A percentile compares a stretch with the other conserved stretches of the same genome.
Conservation (phyloP, 2,888 invertebrate genomes). For the Petrophora chlorosata region DNA sequence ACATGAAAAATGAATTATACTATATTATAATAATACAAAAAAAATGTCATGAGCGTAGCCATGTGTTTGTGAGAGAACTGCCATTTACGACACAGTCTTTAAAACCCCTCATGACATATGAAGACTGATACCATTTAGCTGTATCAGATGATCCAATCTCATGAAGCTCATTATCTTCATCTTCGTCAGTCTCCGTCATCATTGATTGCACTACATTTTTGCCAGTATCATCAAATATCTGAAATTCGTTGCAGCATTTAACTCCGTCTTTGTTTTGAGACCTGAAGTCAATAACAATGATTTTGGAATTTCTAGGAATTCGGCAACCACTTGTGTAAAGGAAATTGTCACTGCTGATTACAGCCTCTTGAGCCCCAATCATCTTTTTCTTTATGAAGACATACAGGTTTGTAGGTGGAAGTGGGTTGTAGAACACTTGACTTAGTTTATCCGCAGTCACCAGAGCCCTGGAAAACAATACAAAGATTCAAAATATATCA, state of each 20-base stretch:
- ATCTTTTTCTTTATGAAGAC: slow-evolving; percentile 73
- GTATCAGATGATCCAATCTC: slow-evolving; percentile 67
- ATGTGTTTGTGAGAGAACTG: slow-evolving; percentile 78
- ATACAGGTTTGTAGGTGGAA: slow-evolving; percentile 77
- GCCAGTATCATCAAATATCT: slow-evolving; percentile 68
- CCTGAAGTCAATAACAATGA: slow-evolving; percentile 67
- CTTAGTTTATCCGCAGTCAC: slow-evolving; percentile 74
- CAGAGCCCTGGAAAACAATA: slow-evolving; percentile 61
- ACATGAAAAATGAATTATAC: slow-evolving; percentile 48
- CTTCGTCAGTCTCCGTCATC: slow-evolving; percentile 41
- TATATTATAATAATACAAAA: slow-evolving; percentile 14
- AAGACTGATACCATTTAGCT: slow-evolving; percentile 81
- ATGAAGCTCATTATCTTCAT: slow-evolving; percentile 42
- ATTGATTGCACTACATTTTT: slow-evolving; percentile 39
- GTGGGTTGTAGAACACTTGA: slow-evolving; percentile 63
- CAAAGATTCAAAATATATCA: neutral
- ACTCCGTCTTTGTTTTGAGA: slow-evolving; percentile 50
- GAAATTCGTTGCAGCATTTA: slow-evolving; percentile 68
- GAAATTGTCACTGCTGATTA: slow-evolving; percentile 65
- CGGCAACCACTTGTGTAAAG: slow-evolving; percentile 60
- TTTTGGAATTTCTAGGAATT: slow-evolving; percentile 65
- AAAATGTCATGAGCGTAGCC: slow-evolving; percentile 57
- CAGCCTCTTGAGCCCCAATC: slow-evolving; percentile 42
- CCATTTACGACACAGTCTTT: slow-evolving; percentile 83
- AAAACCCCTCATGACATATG: slow-evolving; percentile 82